Conservation (phyloP, 2,888 invertebrate genomes). For the Tetragonula carbonaria region DNA sequence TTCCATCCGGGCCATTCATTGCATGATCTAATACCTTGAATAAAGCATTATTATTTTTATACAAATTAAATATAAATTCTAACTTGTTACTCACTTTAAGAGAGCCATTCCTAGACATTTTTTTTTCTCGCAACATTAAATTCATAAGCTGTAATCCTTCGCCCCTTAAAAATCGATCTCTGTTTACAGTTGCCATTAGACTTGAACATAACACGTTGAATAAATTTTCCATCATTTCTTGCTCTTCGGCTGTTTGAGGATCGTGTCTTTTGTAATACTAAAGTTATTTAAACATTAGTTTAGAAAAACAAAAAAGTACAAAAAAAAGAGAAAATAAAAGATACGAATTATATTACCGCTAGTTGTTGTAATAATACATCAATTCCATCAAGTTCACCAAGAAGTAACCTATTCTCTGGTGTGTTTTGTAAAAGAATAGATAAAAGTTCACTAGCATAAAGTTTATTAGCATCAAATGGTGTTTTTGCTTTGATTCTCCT, state of each 20-base stretch:
- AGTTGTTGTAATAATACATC: constrained; percentile 97
- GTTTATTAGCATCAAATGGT: constrained; percentile 97
- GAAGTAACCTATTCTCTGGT: constrained; percentile 90
- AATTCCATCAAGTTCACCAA: constrained; percentile 98
- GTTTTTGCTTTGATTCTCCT: constrained; percentile 94
- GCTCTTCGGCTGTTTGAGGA: constrained; percentile 95
- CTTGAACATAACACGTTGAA: constrained; percentile 98
- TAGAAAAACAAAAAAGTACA: not conserved
- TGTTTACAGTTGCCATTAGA: constrained; percentile 94
- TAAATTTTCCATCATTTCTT: constrained; percentile 99
- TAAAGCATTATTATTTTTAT: constrained; percentile 2
- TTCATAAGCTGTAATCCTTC: constrained; percentile 99
- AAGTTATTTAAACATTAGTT: constrained; percentile 45
- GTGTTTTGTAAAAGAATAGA: constrained; percentile 97
- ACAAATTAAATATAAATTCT: not conserved
- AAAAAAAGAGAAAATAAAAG: not conserved
- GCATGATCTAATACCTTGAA: constrained; percentile 94
- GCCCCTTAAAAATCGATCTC: constrained; percentile 96
- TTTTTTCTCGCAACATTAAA: constrained; percentile 98
- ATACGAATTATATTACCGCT: constrained; percentile 86
- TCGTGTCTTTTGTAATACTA: constrained; percentile 97
- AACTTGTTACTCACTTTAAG: constrained; percentile 88
- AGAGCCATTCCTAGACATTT: constrained; percentile 97
- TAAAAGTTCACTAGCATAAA: constrained; percentile 97
- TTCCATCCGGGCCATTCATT: constrained; percentile 96